Conservation (phyloP, 2,797 vertebrate species). For the Hydrolagus colliei region DNA sequence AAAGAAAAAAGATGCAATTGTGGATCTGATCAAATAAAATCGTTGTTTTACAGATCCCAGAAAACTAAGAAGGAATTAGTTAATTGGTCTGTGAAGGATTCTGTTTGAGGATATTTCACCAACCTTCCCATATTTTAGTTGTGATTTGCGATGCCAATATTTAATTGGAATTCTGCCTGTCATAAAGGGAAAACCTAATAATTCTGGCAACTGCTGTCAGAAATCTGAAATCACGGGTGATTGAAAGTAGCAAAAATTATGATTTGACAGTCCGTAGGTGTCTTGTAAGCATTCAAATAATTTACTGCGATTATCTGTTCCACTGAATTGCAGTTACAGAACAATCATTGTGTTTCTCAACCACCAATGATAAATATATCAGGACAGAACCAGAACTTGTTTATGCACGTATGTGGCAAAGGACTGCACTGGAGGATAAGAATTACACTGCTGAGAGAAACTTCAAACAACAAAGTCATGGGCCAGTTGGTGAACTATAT, state of each 20-base stretch:
- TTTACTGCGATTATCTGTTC: too few relatives aligned
- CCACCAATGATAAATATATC: too few relatives aligned
- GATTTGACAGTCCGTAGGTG: not conserved
- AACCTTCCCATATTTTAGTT: constrained; percentile 27
- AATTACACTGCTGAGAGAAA: too few relatives aligned
- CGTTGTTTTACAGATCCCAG: constrained; percentile 37
- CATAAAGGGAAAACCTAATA: constrained; percentile 34
- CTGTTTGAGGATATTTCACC: constrained; percentile 36
- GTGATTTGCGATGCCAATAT: constrained; percentile 27
- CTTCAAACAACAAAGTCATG: too few relatives aligned
- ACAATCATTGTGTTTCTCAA: too few relatives aligned
- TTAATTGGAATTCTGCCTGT: constrained; percentile 35
- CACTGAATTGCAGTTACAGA: too few relatives aligned
- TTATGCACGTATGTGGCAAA: too few relatives aligned
- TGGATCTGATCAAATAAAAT: constrained; percentile 40
- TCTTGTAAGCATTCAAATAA: not conserved
- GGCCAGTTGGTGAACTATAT: too few relatives aligned
- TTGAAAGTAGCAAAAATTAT: not conserved
- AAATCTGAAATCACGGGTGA: not conserved
- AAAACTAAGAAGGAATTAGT: constrained; percentile 41
- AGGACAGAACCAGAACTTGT: too few relatives aligned
- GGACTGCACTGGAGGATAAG: too few relatives aligned
- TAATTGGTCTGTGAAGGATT: constrained; percentile 35
- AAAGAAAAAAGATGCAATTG: constrained; percentile 37
- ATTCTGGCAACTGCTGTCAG: not conserved